Percentiles rank a stretch among this genome's conserved stretches.
These are phyloP conservation scores for Podargus strigoides DNA, from an alignment of 2,797 vertebrate species.

Conservation along the genomic window DNA sequence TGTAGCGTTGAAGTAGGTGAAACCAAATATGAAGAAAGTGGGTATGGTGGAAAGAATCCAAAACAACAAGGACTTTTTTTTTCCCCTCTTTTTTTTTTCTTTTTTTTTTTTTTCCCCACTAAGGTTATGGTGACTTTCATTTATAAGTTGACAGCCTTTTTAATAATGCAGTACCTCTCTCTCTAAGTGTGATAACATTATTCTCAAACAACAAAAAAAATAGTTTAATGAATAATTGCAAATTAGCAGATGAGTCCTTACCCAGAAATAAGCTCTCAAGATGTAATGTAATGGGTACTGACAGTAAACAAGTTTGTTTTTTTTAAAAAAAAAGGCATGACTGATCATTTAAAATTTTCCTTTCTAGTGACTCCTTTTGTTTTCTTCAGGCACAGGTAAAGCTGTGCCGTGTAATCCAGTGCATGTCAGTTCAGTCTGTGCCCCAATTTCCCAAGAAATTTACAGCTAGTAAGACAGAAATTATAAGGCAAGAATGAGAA, in stretches of 20 bases:
- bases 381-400: background rate
- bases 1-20: background rate
- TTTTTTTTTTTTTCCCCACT: background rate
- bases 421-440: background rate
- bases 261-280: background rate
- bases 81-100: too few relatives aligned
- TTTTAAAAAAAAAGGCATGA: background rate
- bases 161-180: background rate
- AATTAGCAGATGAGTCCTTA: background rate
- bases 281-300: background rate
- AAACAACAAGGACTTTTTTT: background rate
- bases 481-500: background rate
- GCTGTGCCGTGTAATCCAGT: background rate
- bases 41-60: background rate
- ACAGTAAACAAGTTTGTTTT: background rate
- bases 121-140: background rate
- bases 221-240: background rate
- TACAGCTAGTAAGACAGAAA: background rate
- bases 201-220: background rate
- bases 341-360: background rate
- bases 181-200: background rate
- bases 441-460: background rate
- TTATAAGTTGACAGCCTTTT: background rate
- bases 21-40: background rate
- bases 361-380: background rate